phyloP scores from a whole-genome alignment of 2,113 vertebrate species.

The Maccullochella peelii region DNA sequence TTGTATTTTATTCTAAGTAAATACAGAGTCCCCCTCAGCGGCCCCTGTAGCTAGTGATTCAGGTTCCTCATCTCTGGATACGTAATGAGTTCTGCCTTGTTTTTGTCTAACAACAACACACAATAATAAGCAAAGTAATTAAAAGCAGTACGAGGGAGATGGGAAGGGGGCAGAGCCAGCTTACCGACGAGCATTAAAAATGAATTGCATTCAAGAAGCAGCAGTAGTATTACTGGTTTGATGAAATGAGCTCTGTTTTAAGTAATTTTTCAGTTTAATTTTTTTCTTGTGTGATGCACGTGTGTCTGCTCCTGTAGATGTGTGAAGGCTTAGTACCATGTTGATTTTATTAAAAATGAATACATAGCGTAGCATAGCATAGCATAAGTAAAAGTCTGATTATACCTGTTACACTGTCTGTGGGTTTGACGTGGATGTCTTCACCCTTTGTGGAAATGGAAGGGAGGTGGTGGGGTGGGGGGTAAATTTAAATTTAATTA shows the following conservation, averaged over 20 bases:
- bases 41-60: conserved; percentile 78
- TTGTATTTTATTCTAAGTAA: conserved; percentile 72
- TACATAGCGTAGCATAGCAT: conserved; percentile 24
- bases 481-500: conserved; percentile 83
- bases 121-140: conserved; percentile 86
- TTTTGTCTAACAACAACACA: conserved; percentile 81
- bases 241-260: conserved; percentile 63
- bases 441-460: conserved; percentile 44
- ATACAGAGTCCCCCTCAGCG: conserved; percentile 70
- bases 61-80: conserved; percentile 81
- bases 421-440: conserved; percentile 40
- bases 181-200: conserved; percentile 73
- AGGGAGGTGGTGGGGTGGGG: neutral
- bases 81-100: conserved; percentile 86
- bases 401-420: conserved; percentile 17
- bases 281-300: conserved; percentile 40
- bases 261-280: conserved; percentile 43
- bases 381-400: conserved; percentile 49
- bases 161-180: conserved; percentile 52
- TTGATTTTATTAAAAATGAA: conserved; percentile 72
- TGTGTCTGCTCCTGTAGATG: conserved; percentile 40
- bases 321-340: conserved; percentile 18
- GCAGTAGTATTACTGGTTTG: conserved; percentile 57
- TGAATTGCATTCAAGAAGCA: conserved; percentile 70
- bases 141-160: conserved; percentile 74